Base-by-base conservation (phyloP, 2,113 vertebrate genomes). In the Myotis brandtii region DNA sequence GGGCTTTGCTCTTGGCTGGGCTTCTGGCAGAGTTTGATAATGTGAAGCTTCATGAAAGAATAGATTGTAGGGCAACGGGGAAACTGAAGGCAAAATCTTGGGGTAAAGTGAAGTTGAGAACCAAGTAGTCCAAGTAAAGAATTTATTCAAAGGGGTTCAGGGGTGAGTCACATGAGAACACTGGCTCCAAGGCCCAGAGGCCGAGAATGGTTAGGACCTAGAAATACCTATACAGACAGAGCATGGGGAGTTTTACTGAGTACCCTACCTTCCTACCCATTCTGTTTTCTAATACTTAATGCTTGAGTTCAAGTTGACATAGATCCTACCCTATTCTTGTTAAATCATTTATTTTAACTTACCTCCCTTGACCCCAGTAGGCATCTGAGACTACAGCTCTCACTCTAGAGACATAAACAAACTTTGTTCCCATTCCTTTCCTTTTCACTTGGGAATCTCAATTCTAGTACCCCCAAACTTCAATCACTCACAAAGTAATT, bases 1-100 rank as follows among this genome's bases (percentile, higher is more conserved):
- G 70, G 21, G 20, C 37, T 93, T 81, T 93, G 50, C 4, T 66
- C 30, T 93, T 89, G 54, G 17, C 46, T 59, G 9, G 7, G 18
- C 18, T 75, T 86, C 34, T 90, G 5, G 10, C 18, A 30, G 40
- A 89, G 17, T 88, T 75, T 64, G 27, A 69, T 1, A 75, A 30
- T 17, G 50, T 14, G 56, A 50, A 40, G 17, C 11, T 90, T 91
- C 56, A 48, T 30, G 52, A 77, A 52, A 69, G 30, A 93, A 79
- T 54, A 18, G 9, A 67, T 54, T 81, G 4, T 13, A 66, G 62
- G 64, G 27, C 34, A 93, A 91, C 93, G 86, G 56, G 27, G 23
- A 91, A 81, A 73, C 9, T 11, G 3, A 91, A 94, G 37, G 46
- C 34, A 84, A 37, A 93, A 56, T 95, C 32, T 32, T 91, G 23